Evolutionary conservation across 2,888 invertebrate genomes (phyloP).

Genomic region (Theodoxus fluviatilis): DNA sequence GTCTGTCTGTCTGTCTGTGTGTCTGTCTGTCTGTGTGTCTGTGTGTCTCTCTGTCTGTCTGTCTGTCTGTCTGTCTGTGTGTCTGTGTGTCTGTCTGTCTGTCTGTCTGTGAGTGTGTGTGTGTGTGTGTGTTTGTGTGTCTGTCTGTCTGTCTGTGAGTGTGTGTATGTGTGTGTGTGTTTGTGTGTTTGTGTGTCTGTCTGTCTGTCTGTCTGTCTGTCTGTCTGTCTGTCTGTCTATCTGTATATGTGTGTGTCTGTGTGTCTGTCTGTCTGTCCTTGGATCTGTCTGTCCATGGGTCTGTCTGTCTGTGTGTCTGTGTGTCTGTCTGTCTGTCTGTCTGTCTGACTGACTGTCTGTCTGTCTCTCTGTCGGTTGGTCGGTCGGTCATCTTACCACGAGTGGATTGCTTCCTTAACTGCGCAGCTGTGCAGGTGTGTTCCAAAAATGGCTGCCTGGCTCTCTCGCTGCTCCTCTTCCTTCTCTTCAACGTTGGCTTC

Average conservation of each 20-base stretch:
- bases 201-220: too few relatives aligned
- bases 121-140: conserved; percentile 18
- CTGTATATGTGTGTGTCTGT: neutral
- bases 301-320: neutral
- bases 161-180: neutral
- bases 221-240: neutral
- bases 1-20: neutral
- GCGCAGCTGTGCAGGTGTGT: conserved; percentile 42
- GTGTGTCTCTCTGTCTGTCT: neutral
- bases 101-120: conserved; percentile 1
- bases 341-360: neutral
- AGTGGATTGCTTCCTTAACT: too few relatives aligned
- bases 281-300: too few relatives aligned
- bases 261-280: neutral
- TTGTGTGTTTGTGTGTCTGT: neutral
- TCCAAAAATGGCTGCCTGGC: conserved; percentile 45
- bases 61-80: neutral
- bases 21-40: neutral
- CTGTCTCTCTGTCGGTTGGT: too few relatives aligned
- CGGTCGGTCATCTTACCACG: too few relatives aligned
- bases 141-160: neutral
- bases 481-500: conserved; percentile 48
- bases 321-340: neutral
- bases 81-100: neutral
- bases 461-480: conserved; percentile 41